These are phyloP conservation scores for Pteruthius melanotis DNA, from an alignment of 2,113 vertebrate species.

Conservation along the genomic window DNA sequence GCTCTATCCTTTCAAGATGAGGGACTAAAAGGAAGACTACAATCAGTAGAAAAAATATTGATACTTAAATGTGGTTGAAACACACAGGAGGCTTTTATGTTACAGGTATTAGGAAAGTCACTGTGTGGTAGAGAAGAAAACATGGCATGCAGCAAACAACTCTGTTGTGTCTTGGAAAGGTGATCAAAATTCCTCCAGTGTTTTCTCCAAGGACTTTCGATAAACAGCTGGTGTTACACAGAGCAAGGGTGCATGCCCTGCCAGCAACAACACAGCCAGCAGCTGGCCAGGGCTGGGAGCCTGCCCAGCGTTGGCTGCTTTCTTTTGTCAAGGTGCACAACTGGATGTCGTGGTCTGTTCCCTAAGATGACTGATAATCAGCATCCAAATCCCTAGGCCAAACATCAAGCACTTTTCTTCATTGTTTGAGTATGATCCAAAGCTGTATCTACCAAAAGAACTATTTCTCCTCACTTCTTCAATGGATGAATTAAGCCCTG, in stretches of 20 bases:
- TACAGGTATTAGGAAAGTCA: background rate
- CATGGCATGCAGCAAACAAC: background rate
- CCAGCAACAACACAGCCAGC: background rate
- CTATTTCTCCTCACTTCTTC: background rate
- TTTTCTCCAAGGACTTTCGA: background rate
- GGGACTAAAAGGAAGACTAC: background rate
- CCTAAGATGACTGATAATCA: background rate
- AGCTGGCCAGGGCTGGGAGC: background rate
- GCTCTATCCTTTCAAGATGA: background rate
- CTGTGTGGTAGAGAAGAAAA: background rate
- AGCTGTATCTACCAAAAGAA: background rate
- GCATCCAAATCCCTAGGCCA: background rate
- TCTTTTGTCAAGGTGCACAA: background rate
- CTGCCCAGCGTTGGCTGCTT: background rate
- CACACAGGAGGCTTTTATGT: background rate
- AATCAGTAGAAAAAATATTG: background rate
- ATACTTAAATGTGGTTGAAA: background rate
- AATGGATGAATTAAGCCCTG: background rate
- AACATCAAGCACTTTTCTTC: background rate
- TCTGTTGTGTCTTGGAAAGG: background rate
- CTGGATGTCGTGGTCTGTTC: background rate
- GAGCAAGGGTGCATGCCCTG: rapidly evolving
- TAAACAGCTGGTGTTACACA: background rate
- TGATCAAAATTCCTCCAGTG: background rate
- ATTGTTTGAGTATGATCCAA: background rate